Evolutionary conservation across 2,113 vertebrate genomes (phyloP).

Genomic region (Leiothrix lutea): DNA sequence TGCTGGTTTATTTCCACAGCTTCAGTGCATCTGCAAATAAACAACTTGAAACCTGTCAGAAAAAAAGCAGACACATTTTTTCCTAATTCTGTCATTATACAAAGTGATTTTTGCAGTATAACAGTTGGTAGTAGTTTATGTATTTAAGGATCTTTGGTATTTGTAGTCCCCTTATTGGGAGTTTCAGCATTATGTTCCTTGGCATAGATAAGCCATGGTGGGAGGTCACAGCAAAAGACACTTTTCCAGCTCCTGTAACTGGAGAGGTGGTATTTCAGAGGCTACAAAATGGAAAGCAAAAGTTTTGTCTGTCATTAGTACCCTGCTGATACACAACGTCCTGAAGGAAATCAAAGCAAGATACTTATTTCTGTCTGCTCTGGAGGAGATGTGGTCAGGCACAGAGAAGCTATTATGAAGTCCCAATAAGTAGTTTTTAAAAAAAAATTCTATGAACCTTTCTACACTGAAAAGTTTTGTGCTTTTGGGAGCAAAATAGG

Average conservation of each 20-base stretch:
- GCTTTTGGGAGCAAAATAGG: not conserved
- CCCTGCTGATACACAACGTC: not conserved
- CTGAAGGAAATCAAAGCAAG: not conserved
- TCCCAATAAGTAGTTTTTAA: not conserved
- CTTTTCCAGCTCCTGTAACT: not conserved
- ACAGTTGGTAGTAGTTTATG: not conserved
- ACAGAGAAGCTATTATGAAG: not conserved
- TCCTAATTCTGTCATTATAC: not conserved
- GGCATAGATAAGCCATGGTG: accelerated
- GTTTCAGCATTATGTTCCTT: not conserved
- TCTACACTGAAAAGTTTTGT: not conserved
- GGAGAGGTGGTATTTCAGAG: not conserved
- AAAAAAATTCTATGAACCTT: not conserved
- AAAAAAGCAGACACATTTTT: not conserved
- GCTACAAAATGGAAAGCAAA: not conserved
- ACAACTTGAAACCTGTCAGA: not conserved
- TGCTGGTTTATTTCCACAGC: not conserved
- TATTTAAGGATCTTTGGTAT: not conserved
- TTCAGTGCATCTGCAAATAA: not conserved
- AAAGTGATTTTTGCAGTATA: not conserved
- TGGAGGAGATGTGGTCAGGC: not conserved
- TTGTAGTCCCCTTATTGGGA: not conserved
- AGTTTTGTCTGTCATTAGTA: not conserved
- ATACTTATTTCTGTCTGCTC: not conserved
- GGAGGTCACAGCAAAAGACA: not conserved